Evolutionary conservation across 2,113 vertebrate species (phyloP), one percentile per base, ranked within the genome.

Genomic region (Epinephelus cyanopodus): DNA sequence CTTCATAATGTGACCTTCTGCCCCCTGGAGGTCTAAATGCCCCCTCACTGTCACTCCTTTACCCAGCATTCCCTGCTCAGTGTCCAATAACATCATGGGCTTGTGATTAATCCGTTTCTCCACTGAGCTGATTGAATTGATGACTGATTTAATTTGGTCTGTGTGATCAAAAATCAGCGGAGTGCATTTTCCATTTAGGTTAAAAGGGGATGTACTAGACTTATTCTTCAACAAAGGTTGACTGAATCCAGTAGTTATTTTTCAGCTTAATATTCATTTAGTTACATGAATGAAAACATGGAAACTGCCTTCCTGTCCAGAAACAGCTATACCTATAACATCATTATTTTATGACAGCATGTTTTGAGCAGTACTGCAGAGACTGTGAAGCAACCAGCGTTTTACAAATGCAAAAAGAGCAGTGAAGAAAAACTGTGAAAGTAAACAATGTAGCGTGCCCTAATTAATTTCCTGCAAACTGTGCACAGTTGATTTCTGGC

Each of bases 141-240:
- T 74, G 52, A 76, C 60, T 66, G 23, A 54, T 72, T 82, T 85
- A 78, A 87, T 89, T 87, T 17, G 18, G 33, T n/a, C 33, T 33
- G 56, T 79, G 70, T 89, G 48, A 90, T 87, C 67, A 84, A 89
- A 89, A 54, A 74, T 64, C 11, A 77, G 61, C 23, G 33, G 74
- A 83, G 63, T 84, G 87, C 76, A 78, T 83, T 74, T 50, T 67
- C 11, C 67, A 92, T 93, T 85, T 86, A 56, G 90, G 88, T 88
- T 89, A 92, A 93, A 87, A 92, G 87, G 78, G 87, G 85, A 90
- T 92, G 77, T 77, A 76, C 79, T 74, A 25, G 73, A 66, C 80
- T 85, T 25, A 11, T 37, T 18, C 39, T 47, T 74, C 76, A 62
- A 12, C 1, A 69, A 25, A 42, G 54, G 6, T 18, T 62, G 37